Base-by-base conservation (phyloP, 2,113 vertebrate species). In the Sturnira hondurensis region DNA sequence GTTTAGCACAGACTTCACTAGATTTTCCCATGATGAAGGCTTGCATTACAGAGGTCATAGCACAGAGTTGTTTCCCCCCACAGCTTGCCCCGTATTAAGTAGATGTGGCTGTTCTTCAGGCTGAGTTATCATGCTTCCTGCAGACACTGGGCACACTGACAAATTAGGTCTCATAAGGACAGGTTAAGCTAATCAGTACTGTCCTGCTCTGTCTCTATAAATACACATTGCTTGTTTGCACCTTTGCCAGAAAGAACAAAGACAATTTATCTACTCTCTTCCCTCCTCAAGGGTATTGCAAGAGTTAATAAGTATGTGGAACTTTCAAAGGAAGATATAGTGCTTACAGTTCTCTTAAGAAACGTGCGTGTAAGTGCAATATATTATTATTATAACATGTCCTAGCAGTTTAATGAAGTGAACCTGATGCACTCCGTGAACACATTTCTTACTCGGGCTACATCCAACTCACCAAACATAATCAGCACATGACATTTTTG, bases 391-490 rank as follows among this genome's bases (percentile, higher is more conserved):
- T 96, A 87, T 83, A 54, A 33, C 54, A 89, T 73, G 38, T 68
- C 58, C 31, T 83, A 54, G 47, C n/a, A 90, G 8, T 7, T 47
- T 88, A 78, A 80, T 86, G 67, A 91, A 94, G 95, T 74, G 78
- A 93, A 94, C n/a, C 36, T 17, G 86, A 2, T n/a, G 38, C 17
- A 50, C 52, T 88, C 41, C 36, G 68, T 26, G 36, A 88, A 94
- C 50, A 83, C 19, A 88, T 86, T 71, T 91, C 71, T 68, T 90
- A 68, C n/a, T 91, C 83, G 89, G 43, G 28, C 41, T 94, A 36
- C 31, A 56, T 86, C 22, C 36, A 94, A 89, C 68, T 94, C 50
- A 83, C 33, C 33, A 93, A 91, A 93, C 12, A 65, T 50, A 89
- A 91, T 86, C 91, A 93, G 47, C 26, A 74, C 22, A 33, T 82